Base-by-base conservation (phyloP, 37 sponge, comb jelly and placozoan genomes). In the Lycopodina hypogea region DNA sequence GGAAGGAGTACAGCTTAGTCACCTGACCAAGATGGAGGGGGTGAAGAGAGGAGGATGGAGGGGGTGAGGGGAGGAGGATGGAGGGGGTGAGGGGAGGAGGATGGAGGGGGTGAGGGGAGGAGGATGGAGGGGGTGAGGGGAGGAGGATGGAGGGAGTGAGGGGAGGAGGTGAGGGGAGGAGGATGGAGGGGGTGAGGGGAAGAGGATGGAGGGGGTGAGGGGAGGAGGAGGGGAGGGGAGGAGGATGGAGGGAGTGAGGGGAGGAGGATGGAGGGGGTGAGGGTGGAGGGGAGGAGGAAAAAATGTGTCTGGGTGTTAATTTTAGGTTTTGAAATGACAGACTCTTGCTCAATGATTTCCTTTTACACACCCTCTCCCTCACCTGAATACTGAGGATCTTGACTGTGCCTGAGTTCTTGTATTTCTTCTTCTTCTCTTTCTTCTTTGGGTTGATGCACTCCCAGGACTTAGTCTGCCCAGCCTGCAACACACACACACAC, bases 1-100 rank as follows among this genome's bases (percentile, higher is more conserved):
- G 77, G 90, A 96, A 96, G 9, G 96, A 85, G 84, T 96, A 86
- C 2, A 78, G 56, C 62, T 67, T 79, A 15, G 71, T 76, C 0
- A 86, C 78, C 89, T 87, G 67, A 41, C 17, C 39, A 23, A 42
- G 70, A 69, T 69, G 63, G 22, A 9, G 21, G 75, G 6, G 69
- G 42, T 23, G 42, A 23, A 17, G 36, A 17, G 3, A 17, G 6
- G 29, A 39, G 42, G 36, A 17, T 36, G 42, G n/a, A n/a, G n/a
- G n/a, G n/a, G n/a, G 35, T 30, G 35, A 68, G 74, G 6, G 74
- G 23, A n/a, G n/a, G n/a, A 8, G 6, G 60, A 59, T 67, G 29
- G n/a, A n/a, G n/a, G n/a, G n/a, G n/a, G n/a, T n/a, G n/a, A n/a
- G n/a, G n/a, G n/a, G n/a, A n/a, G n/a, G n/a, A n/a, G n/a, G n/a